Base-by-base conservation (phyloP, 1,140 invertebrate species). In the Sycophila sp. region DNA sequence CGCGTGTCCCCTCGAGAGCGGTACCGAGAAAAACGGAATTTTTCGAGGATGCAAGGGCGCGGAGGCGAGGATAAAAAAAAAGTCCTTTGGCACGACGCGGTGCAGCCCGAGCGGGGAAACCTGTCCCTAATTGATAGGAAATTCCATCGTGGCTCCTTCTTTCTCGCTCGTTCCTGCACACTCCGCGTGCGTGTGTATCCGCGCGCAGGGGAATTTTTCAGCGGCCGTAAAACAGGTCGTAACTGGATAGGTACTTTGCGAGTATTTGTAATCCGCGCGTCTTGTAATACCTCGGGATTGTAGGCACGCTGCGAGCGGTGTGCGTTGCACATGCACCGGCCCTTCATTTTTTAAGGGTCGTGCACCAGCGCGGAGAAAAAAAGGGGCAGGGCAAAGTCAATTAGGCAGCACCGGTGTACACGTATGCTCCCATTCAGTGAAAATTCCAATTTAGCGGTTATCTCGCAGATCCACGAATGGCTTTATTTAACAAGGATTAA, bases 121-220 rank as follows among this genome's bases (percentile, higher is more conserved):
- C 81, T 83, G 81, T 84, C 81, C 77, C 78, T 83, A 83, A 84
- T 84, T 84, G 81, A 84, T 84, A 82, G 81, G 79, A 83, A 82
- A 84, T 84, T 84, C 82, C 82, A 77, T 55, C 71, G 75, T 63
- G 17, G 22, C 26, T 32, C 38, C 11, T n/a, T 19, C 47, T 36
- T 26, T 36, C 32, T 58, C n/a, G 32, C 15, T 49, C 60, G 49
- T 10, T 51, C n/a, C 13, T 19, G 19, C 28, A 19, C 26, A n/a
- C 40, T 62, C 28, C 19, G 30, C 53, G 47, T 22, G 24, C 47
- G 36, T 40, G 7, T 38, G 34, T 40, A 26, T 59, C 17, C 40
- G 75, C 71, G 68, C 72, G 74, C n/a, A n/a, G 74, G 71, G 69
- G 77, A 80, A 82, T 83, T 70, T 82, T 82, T 80, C 75, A 77